phyloP scores from a whole-genome alignment of 2,113 vertebrate genomes.

The Carollia perspicillata region DNA sequence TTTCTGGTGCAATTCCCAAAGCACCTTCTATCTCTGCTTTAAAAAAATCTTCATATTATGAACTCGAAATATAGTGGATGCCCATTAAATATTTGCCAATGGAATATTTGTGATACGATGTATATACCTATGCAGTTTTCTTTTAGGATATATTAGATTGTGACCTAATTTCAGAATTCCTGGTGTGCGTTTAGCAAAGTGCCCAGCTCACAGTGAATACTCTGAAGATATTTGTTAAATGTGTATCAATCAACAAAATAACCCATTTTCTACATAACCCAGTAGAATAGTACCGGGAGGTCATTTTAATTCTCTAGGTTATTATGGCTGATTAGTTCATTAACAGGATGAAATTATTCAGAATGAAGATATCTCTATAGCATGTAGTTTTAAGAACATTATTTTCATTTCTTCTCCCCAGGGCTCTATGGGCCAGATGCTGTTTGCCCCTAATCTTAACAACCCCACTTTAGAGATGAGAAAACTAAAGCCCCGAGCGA shows the following conservation, averaged over 20 bases:
- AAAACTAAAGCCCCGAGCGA: neutral
- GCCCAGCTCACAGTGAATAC: neutral
- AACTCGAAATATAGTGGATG: neutral
- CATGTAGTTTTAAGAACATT: neutral
- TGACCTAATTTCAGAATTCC: neutral
- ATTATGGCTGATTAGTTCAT: neutral
- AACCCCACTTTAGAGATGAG: neutral
- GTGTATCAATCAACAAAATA: neutral
- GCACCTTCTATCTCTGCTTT: neutral
- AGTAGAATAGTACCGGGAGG: neutral
- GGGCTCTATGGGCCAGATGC: neutral
- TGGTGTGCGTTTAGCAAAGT: neutral
- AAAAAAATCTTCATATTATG: neutral
- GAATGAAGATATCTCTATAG: neutral
- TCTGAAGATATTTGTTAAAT: neutral
- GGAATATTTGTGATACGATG: neutral
- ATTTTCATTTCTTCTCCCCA: neutral
- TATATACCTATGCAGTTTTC: neutral
- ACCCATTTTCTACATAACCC: neutral
- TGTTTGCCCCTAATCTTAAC: accelerated
- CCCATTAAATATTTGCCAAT: neutral
- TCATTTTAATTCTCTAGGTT: neutral
- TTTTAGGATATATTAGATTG: neutral
- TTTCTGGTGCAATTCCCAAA: neutral
- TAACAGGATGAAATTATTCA: neutral